Evolutionary conservation across 2,797 vertebrate genomes (phyloP).

Genomic region (Crenichthys baileyi): DNA sequence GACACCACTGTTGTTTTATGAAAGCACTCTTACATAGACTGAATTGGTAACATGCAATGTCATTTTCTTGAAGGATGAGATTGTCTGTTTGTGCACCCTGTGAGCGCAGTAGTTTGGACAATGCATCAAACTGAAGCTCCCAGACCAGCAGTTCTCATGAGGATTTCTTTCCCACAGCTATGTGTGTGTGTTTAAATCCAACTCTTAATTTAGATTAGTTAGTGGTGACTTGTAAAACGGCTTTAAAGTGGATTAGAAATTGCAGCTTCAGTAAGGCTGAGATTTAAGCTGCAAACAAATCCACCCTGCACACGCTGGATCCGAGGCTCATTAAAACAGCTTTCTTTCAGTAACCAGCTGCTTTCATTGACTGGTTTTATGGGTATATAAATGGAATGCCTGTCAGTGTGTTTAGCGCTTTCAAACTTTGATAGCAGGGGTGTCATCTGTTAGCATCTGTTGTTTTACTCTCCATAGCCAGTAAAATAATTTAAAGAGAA

Average conservation of each 20-base stretch:
- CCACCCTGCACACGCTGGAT: slow-evolving; percentile 27
- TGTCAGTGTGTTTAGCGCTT: slow-evolving; percentile 46
- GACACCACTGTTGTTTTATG: slow-evolving; percentile 54
- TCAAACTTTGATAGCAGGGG: slow-evolving; percentile 43
- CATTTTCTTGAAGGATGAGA: slow-evolving; percentile 62
- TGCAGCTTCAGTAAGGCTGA: slow-evolving; percentile 34
- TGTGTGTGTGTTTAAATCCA: slow-evolving; percentile 23
- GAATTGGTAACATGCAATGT: slow-evolving; percentile 32
- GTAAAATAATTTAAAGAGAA: slow-evolving; percentile 42
- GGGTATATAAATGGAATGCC: slow-evolving; percentile 57
- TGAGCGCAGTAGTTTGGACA: slow-evolving; percentile 44
- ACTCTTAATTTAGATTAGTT: slow-evolving; percentile 48
- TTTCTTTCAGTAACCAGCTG: slow-evolving; percentile 63
- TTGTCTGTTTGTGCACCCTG: slow-evolving; percentile 44
- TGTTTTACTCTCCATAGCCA: slow-evolving; percentile 40
- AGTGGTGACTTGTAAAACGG: slow-evolving; percentile 44
- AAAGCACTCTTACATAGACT: slow-evolving; percentile 30
- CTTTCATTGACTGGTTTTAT: slow-evolving; percentile 69
- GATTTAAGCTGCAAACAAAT: slow-evolving; percentile 24
- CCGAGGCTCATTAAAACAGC: slow-evolving; percentile 45
- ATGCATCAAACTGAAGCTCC: slow-evolving; percentile 25
- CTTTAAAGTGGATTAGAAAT: slow-evolving; percentile 59
- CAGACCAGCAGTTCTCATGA: slow-evolving; percentile 22
- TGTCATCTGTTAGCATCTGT: slow-evolving; percentile 53
- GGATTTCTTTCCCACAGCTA: not conserved